Percentiles rank a stretch among this genome's conserved stretches.
phyloP scores from a whole-genome alignment of 2,113 vertebrate genomes.

The Apteryx mantelli region DNA sequence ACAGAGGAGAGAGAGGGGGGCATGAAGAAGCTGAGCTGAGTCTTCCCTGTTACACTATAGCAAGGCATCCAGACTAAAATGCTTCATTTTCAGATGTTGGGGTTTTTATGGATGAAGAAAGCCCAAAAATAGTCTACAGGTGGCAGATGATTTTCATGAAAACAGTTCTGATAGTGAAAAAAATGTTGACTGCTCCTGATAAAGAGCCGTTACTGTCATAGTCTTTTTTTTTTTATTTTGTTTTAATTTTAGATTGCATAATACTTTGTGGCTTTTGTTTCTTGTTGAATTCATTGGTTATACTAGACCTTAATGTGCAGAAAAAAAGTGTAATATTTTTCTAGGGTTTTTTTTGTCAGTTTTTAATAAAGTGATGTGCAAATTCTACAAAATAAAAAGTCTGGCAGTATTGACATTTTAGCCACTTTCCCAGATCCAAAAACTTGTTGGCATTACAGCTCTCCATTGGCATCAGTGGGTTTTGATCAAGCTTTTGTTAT shows the following conservation, averaged over 20 bases:
- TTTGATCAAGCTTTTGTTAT: not conserved
- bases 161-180: not conserved
- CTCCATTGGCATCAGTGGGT: accelerated
- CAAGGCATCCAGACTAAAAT: not conserved
- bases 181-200: not conserved
- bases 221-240: not conserved
- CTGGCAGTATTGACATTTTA: not conserved
- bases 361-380: not conserved
- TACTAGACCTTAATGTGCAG: not conserved
- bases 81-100: not conserved
- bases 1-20: not conserved
- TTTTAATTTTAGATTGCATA: not conserved
- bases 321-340: not conserved
- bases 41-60: not conserved
- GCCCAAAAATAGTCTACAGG: not conserved
- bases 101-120: not conserved
- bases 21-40: not conserved
- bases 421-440: not conserved
- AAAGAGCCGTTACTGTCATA: not conserved
- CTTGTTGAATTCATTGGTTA: not conserved
- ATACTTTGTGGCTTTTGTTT: not conserved
- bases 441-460: not conserved
- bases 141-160: not conserved
- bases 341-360: accelerated
- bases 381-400: not conserved